phyloP scores from a whole-genome alignment of 2,797 vertebrate genomes.

The Enoplosus armatus region DNA sequence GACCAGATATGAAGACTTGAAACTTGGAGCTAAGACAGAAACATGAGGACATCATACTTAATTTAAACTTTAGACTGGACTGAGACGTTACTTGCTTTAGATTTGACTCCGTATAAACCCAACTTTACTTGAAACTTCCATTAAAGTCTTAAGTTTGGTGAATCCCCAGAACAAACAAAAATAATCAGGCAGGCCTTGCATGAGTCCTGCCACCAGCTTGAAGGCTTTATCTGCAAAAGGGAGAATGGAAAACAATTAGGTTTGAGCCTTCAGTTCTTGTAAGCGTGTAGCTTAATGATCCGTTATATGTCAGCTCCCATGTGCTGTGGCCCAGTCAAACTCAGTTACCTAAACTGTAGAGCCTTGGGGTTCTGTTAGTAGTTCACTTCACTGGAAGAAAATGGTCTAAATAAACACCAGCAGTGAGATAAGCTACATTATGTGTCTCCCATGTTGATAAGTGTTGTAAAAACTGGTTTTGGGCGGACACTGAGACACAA shows the following conservation, averaged over 20 bases:
- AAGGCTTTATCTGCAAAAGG: conserved; percentile 19
- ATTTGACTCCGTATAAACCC: not conserved
- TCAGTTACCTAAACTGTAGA: conserved; percentile 18
- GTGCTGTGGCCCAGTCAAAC: conserved; percentile 32
- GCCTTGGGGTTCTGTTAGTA: conserved; percentile 36
- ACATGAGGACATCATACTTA: not conserved
- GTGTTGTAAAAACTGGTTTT: conserved; percentile 19
- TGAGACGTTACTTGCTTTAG: not conserved
- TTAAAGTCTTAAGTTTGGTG: not conserved
- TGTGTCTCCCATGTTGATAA: conserved; percentile 40
- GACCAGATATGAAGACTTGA: not conserved
- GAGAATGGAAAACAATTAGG: conserved; percentile 42
- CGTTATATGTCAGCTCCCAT: conserved; percentile 43
- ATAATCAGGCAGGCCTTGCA: not conserved
- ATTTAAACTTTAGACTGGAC: not conserved
- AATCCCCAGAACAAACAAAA: not conserved
- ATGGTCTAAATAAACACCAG: conserved; percentile 35
- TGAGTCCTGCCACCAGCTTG: not conserved
- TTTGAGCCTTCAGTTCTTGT: conserved; percentile 8
- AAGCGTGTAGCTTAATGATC: conserved; percentile 38
- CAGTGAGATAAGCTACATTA: conserved; percentile 33
- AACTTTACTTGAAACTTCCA: not conserved
- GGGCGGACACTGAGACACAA: conserved; percentile 18
- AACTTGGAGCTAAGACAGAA: not conserved
- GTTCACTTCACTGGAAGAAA: conserved; percentile 38